Evolutionary conservation across 2,888 invertebrate species (phyloP), one percentile per base, ranked within the genome.

Genomic region (Lochmaea crataegi): DNA sequence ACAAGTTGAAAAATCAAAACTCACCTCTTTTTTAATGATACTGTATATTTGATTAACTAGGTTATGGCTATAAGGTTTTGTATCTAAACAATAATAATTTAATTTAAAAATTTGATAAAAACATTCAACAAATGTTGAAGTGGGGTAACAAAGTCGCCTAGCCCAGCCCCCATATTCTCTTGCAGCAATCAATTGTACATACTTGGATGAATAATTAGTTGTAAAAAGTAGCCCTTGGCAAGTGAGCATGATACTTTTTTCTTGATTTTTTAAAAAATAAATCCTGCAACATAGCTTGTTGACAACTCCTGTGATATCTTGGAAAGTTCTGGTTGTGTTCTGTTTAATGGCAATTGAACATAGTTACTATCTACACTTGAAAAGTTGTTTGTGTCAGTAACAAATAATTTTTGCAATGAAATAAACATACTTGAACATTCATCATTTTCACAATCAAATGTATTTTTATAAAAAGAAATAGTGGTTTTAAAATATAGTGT

Each of bases 361-460:
- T 51, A 51, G 51, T 51, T 51, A 51, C 51, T 51, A 51, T 51
- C 51, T 51, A 51, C 51, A 51, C 6, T 51, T 51, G 16, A 16
- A 51, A 51, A 51, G 2, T 51, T 14, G 51, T 51, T 51, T n/a
- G 51, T 51, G 14, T 51, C 51, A 51, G 51, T n/a, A 51, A 51
- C 51, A 67, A 67, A 67, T 18, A 67, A 57, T 56, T 42, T 53
- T 22, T 67, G 41, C 38, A 57, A 56, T 57, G 57, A 67, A 57
- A 53, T 67, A 67, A 67, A 70, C 65, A 70, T 53, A 61, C 32
- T 51, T 42, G 41, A 16, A 65, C 70, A 70, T 64, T 18, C 22
- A 42, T 70, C 65, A 57, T 70, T 67, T 67, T 72, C 72, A 61
- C 72, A 72, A 32, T 72, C 61, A 42, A 67, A 72, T 66, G 72